Base-by-base conservation (phyloP, 2,888 invertebrate genomes). In the Enchytraeus crypticus region DNA sequence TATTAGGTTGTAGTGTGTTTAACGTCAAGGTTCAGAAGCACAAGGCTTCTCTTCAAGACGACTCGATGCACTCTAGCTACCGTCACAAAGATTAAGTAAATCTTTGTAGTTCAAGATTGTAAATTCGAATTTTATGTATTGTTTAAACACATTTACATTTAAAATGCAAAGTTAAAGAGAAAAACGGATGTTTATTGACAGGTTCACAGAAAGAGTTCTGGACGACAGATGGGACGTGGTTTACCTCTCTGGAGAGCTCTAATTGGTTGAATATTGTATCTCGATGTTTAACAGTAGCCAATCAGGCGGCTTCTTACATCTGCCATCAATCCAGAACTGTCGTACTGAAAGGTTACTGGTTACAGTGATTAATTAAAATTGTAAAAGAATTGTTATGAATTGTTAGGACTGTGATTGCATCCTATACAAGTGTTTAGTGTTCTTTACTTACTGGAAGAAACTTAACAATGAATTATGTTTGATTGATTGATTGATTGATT, bases 181-280 rank as follows among this genome's bases (percentile, higher is more conserved):
- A 14, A n/a, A 43, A 43, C 43, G n/a, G 43, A 4, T 2, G 8
- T 23, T 14, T 21, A 43, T 47, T 30, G 57, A 2, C 62, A 74
- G 74, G 68, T 56, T 72, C 74, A 8, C 64, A 70, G 55, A 75
- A 74, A 59, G 74, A 77, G 46, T 75, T 74, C 63, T 66, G 71
- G 63, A 67, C 67, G n/a, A 70, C 72, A 18, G 79, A 80, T 63
- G 64, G 68, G 26, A 68, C 89, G 70, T 86, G 86, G 79, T 67
- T 69, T 57, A 70, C 72, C 2, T 69, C 69, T 56, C 65, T 80
- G 5, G 77, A 79, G 38, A 66, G 69, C 71, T 88, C 89, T 53
- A 87, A 88, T 71, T 96, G 96, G 95, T 82, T 93, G 62, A 84
- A 86, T 26, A 84, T 87, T 77, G 88, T 93, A 43, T 87, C 89